A percentile compares a stretch with the other conserved stretches of the same genome.
Evolutionary conservation across 35 echinoderm and acorn worm species (phyloP).

Genomic region (Lytechinus variegatus): DNA sequence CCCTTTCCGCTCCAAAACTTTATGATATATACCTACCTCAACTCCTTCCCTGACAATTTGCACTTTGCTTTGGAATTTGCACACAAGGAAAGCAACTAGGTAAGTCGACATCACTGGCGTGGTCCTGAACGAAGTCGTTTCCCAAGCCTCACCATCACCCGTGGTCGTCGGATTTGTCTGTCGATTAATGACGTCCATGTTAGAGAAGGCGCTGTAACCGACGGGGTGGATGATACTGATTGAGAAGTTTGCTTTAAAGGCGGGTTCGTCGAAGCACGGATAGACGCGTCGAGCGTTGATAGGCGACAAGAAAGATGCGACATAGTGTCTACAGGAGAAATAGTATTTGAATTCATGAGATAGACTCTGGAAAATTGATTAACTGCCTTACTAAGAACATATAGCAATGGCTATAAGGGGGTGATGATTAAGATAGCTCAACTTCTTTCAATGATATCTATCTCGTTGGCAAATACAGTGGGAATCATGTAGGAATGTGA

Average conservation of each 20-base stretch:
- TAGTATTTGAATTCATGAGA: neutral
- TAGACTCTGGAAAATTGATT: too few species aligned
- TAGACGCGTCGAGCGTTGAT: constrained; percentile 68
- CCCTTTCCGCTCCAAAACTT: too few species aligned
- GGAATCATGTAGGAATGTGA: too few species aligned
- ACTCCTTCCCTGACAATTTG: constrained; percentile 56
- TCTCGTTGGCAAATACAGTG: too few species aligned
- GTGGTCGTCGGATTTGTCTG: neutral
- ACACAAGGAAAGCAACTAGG: constrained; percentile 79
- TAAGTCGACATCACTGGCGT: constrained; percentile 93
- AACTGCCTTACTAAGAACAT: too few species aligned
- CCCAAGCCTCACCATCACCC: constrained; percentile 4
- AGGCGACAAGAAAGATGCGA: constrained; percentile 84
- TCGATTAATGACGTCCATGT: constrained; percentile 62
- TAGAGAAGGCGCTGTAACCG: constrained; percentile 75
- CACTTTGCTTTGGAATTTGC: constrained; percentile 55
- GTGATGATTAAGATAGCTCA: too few species aligned
- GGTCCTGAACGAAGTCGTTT: constrained; percentile 56
- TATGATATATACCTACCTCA: constrained; percentile 30
- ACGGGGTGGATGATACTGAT: constrained; percentile 76
- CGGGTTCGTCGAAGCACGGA: constrained; percentile 92
- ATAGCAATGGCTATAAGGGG: too few species aligned
- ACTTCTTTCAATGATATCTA: too few species aligned
- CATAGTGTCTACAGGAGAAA: constrained; percentile 64
- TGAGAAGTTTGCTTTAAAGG: constrained; percentile 87